These are phyloP conservation scores for Erinaceus europaeus DNA, from an alignment of 2,113 vertebrate species.

Conservation along the genomic window DNA sequence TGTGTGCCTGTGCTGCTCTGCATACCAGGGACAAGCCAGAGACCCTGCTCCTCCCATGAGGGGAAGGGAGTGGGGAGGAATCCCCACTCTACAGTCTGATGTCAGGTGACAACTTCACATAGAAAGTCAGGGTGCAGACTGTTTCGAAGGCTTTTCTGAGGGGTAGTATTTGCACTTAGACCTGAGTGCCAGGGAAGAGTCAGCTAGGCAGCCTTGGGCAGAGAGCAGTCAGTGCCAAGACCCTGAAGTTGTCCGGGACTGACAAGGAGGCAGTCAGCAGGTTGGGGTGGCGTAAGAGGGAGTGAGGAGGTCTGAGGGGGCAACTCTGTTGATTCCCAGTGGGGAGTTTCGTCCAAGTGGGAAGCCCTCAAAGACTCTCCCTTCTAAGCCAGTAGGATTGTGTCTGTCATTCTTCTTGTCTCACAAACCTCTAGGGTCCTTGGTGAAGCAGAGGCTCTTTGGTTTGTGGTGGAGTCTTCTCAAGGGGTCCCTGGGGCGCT, in stretches of 20 bases:
- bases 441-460: no score
- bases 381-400: not conserved
- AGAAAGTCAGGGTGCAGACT: not conserved
- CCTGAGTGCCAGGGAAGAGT: not conserved
- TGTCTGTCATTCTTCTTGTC: not conserved
- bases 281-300: no score
- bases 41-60: not conserved
- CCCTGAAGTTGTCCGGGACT: not conserved
- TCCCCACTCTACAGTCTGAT: accelerated
- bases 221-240: not conserved
- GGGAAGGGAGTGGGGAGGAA: no score
- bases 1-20: not conserved
- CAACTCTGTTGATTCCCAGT: no score
- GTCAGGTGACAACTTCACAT: not conserved
- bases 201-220: not conserved
- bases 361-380: not conserved
- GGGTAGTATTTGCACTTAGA: not conserved
- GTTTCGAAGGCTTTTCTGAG: not conserved
- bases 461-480: no score
- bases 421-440: not conserved
- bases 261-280: accelerated
- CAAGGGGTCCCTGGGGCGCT: not conserved
- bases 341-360: not conserved
- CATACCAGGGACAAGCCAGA: not conserved
- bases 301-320: not conserved